Evolutionary conservation across 2,888 invertebrate genomes (phyloP), one percentile per base, ranked within the genome.

Genomic region (Drosophila prolongata): DNA sequence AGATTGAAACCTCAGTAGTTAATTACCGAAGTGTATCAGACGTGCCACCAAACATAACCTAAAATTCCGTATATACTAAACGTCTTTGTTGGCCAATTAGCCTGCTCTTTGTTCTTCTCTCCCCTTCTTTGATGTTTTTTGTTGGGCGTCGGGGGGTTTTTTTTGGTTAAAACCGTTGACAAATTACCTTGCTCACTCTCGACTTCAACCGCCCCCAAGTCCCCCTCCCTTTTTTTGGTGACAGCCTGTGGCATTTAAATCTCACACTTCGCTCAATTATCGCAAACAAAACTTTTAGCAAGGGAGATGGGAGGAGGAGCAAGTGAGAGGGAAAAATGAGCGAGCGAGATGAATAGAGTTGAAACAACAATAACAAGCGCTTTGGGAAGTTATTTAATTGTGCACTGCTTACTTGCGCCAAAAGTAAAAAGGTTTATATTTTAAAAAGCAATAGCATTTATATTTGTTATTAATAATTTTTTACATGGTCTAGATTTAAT

Each of bases 191-290:
- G 46, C 46, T 56, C 55, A 37, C 60, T 30, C 37, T 27, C 62
- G 24, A 42, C 27, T 37, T 24, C 14, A 14, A 1, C 14, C 56
- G 30, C 59, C 55, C 40, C 40, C 55, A n/a, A 14, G 34, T 42
- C 14, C 13, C 9, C 19, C 24, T 30, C 27, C 58, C 30, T 0
- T 34, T 54, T 27, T 34, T 34, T 40, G 42, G 16, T 47, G 10
- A 14, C 30, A 42, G 70, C 87, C 79, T 64, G 57, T 35, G 82
- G 85, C 83, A 85, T 81, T 83, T 87, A 79, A 82, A 78, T 75
- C 87, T 87, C 80, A 84, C 84, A 85, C 86, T 73, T 87, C 58
- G 78, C 75, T 34, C 84, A 82, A 82, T 82, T 82, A 87, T 74
- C 75, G 77, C 88, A 66, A 75, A 43, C 40, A 68, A 81, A 87